Evolutionary conservation across 2,113 vertebrate genomes (phyloP), one percentile per base, ranked within the genome.

Genomic region (Pangasianodon hypophthalmus): DNA sequence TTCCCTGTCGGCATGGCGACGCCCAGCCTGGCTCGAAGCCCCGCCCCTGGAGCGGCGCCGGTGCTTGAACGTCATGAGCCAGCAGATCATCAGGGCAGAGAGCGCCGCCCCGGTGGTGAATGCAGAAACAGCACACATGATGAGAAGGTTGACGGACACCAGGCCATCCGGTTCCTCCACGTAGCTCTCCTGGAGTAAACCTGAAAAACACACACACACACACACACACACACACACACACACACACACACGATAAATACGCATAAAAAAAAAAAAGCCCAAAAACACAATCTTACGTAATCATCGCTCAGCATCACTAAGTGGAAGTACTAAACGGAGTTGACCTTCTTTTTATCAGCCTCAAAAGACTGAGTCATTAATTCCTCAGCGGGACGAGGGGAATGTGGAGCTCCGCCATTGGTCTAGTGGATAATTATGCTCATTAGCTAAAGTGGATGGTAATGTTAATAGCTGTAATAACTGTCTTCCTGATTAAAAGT

Each of bases 101-200:
- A 99, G 96, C 88, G 97, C 94, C 3, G 98, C 97, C 64, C 98
- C 98, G 0, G 98, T 98, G 89, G 98, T 95, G 32, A 99, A 99
- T 21, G 98, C 98, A 0, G 98, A 98, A 1, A 99, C 97, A 0
- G 98, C 98, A 71, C 97, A 98, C 24, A 98, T 96, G 87, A 99
- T 98, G 95, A 99, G 94, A 24, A 99, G 95, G 95, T 98, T 98
- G 85, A 99, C 96, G 0, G 98, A 99, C 69, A 99, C 98, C 92
- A 99, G 92, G 82, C 98, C 97, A 0, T 97, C 97, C 0, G 97
- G 97, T 91, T 98, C 97, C 6, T 99, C 97, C 0, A 97, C 95
- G 83, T 99, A 98, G 89, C 96, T 98, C 95, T 98, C 97, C 0
- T 97, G 97, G 69, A 97, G 95, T 69, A 98, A 95, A 6, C 97